Conservation (phyloP, 1,140 invertebrate genomes). For the Pseudoatta argentina region DNA sequence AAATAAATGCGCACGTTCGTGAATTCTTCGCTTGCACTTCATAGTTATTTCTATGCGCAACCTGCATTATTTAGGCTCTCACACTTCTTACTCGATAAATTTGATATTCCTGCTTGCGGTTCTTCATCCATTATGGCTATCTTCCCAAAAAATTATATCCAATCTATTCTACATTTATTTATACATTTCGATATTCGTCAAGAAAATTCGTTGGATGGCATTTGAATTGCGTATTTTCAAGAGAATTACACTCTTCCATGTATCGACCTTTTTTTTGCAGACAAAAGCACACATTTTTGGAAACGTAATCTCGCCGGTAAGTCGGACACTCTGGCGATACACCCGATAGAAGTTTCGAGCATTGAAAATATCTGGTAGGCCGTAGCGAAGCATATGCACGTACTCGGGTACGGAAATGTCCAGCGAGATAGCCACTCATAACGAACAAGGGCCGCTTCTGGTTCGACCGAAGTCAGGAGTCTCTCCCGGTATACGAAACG, state of each 20-base stretch:
- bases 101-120: neutral
- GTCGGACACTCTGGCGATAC: slow-evolving; percentile 67
- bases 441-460: slow-evolving; percentile 83
- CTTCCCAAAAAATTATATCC: neutral
- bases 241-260: neutral
- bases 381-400: slow-evolving; percentile 64
- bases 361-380: slow-evolving; percentile 75
- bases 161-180: neutral
- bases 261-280: too few relatives aligned
- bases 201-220: too few relatives aligned
- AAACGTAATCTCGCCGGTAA: slow-evolving; percentile 64
- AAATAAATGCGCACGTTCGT: slow-evolving; percentile 56
- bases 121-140: neutral
- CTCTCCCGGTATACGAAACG: slow-evolving; percentile 36
- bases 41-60: slow-evolving; percentile 47
- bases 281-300: slow-evolving; percentile 9
- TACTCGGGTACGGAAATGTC: slow-evolving; percentile 83
- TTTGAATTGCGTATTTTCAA: neutral
- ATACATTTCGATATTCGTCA: neutral
- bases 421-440: slow-evolving; percentile 84
- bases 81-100: neutral
- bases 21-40: slow-evolving; percentile 56
- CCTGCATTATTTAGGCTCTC: neutral
- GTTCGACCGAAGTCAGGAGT: slow-evolving; percentile 78
- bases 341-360: slow-evolving; percentile 68